Conservation (phyloP, 2,797 vertebrate species). For the Hydrolagus colliei region DNA sequence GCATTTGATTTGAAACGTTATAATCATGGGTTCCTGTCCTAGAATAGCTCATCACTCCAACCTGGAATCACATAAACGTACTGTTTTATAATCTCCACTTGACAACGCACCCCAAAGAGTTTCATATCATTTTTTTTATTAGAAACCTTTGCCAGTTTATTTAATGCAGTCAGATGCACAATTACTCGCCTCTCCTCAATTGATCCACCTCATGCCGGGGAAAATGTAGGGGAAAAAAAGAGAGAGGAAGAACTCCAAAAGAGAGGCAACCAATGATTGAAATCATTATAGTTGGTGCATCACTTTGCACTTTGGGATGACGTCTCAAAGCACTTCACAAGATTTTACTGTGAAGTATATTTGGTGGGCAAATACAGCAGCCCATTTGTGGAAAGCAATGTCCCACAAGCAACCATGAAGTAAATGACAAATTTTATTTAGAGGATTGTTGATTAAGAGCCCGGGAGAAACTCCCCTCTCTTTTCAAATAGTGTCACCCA, state of each 20-base stretch:
- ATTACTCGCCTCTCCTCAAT: not conserved
- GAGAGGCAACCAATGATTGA: not conserved
- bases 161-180: not conserved
- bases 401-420: too few relatives aligned
- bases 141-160: not conserved
- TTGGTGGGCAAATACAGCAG: too few relatives aligned
- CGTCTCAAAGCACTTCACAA: too few relatives aligned
- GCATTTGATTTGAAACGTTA: constrained; percentile 14
- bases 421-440: too few relatives aligned
- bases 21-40: not conserved
- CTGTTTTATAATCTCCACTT: not conserved
- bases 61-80: not conserved
- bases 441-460: not conserved
- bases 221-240: not conserved
- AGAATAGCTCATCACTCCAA: not conserved
- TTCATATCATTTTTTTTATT: not conserved
- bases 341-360: too few relatives aligned
- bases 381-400: too few relatives aligned
- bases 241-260: not conserved
- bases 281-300: not conserved
- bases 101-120: not conserved
- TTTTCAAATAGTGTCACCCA: too few relatives aligned
- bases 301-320: too few relatives aligned
- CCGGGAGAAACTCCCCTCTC: not conserved
- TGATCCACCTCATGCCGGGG: not conserved